phyloP scores from a whole-genome alignment of 2,113 vertebrate genomes.

The Micromys minutus region DNA sequence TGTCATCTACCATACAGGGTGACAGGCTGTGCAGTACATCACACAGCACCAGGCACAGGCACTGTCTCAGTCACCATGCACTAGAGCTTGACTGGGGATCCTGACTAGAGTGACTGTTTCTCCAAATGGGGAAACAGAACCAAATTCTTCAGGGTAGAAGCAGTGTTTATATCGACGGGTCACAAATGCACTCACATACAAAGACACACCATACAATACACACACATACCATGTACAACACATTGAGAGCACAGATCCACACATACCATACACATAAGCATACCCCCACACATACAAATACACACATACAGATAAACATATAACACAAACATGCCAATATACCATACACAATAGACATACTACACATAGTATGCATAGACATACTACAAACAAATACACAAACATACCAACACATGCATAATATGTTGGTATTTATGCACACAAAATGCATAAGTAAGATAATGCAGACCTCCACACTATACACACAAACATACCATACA shows the following conservation, averaged over 20 bases:
- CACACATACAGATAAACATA: background rate
- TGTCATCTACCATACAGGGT: background rate
- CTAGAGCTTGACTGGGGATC: background rate
- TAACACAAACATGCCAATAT: background rate
- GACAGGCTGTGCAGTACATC: background rate
- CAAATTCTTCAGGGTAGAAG: background rate
- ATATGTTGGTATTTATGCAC: too few species aligned
- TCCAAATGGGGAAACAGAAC: background rate
- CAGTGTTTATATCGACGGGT: background rate
- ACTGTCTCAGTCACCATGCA: background rate
- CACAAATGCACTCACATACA: background rate
- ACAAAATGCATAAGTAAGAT: background rate
- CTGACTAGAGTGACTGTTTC: background rate
- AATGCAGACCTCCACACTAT: background rate
- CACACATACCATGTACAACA: background rate
- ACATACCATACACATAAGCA: background rate
- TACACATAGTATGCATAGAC: background rate
- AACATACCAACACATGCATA: background rate
- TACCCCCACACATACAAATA: background rate
- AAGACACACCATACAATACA: background rate
- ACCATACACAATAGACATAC: background rate
- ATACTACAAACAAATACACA: background rate
- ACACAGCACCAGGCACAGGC: too few species aligned
- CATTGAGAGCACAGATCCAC: background rate
- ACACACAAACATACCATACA: background rate